These are phyloP conservation scores for Caenorhabditis angaria DNA, from an alignment of 2,888 invertebrate genomes.

Conservation along the genomic window DNA sequence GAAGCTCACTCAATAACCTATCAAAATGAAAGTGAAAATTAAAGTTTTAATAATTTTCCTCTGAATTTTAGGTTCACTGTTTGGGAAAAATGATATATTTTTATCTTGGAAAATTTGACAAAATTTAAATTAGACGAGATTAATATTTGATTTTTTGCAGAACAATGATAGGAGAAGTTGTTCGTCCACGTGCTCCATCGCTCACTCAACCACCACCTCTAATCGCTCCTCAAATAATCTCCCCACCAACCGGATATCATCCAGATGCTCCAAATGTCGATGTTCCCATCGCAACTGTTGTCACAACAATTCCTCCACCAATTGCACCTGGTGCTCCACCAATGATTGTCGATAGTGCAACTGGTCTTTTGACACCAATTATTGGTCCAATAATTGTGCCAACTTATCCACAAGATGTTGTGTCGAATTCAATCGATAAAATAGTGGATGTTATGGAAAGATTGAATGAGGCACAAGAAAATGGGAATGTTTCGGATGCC, in stretches of 20 bases:
- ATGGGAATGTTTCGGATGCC: conserved; percentile 41
- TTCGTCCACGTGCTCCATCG: conserved; percentile 42
- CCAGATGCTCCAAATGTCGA: conserved; percentile 5
- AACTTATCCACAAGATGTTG: conserved; percentile 63
- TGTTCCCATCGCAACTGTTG: conserved; percentile 11
- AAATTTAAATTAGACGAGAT: not conserved
- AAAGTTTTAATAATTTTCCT: no score
- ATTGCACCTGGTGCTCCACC: conserved; percentile 16
- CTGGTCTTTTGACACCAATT: conserved; percentile 36
- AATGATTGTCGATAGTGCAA: conserved; percentile 32
- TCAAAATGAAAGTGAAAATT: no score
- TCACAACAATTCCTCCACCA: conserved; percentile 10
- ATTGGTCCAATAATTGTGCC: conserved; percentile 32
- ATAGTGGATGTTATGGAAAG: conserved; percentile 68
- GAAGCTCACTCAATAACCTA: no score
- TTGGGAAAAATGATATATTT: no score
- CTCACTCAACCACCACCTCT: conserved; percentile 16
- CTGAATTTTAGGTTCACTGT: no score
- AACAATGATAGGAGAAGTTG: conserved; percentile 48
- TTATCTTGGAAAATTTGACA: not conserved
- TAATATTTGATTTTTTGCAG: conserved; percentile 10
- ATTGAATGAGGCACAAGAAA: conserved; percentile 56
- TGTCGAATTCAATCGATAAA: conserved; percentile 61
- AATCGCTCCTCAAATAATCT: not conserved
- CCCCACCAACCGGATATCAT: conserved; percentile 5